phyloP scores from a whole-genome alignment of 1,140 invertebrate species.

The Papilio dardanus region DNA sequence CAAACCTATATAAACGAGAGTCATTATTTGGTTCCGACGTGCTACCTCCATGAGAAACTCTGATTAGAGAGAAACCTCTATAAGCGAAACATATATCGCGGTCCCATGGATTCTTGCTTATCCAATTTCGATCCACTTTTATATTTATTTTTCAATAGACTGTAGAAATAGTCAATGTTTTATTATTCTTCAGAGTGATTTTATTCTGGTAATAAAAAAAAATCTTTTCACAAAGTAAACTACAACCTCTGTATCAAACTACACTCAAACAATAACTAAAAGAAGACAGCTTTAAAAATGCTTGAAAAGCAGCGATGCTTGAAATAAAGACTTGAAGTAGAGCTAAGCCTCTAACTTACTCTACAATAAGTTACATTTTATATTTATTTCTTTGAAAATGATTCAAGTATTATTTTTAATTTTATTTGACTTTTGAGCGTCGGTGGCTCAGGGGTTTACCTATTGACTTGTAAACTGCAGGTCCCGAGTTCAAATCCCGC shows the following conservation, averaged over 20 bases:
- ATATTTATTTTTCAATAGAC: not conserved
- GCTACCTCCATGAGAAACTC: no score
- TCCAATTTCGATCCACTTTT: no score
- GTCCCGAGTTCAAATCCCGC: no score
- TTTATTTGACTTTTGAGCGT: no score
- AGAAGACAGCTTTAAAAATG: slow-evolving; percentile 14
- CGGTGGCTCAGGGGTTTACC: no score
- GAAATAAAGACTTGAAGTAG: slow-evolving; percentile 12
- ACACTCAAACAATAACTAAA: slow-evolving; percentile 11
- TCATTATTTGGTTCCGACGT: no score
- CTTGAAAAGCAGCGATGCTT: slow-evolving; percentile 1
- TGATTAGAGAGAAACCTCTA: no score
- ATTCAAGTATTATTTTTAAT: not conserved
- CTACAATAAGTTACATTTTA: not conserved
- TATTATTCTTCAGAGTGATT: not conserved
- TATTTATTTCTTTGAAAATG: not conserved
- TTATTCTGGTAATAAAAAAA: not conserved
- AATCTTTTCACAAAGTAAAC: not conserved
- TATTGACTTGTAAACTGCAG: no score
- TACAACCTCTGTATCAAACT: not conserved
- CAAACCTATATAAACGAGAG: no score
- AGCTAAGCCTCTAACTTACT: not conserved
- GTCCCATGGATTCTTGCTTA: no score
- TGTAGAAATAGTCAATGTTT: not conserved
- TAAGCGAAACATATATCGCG: no score